These are phyloP conservation scores for Coptotermes formosanus DNA, from an alignment of 1,140 invertebrate genomes.

Conservation along the genomic window DNA sequence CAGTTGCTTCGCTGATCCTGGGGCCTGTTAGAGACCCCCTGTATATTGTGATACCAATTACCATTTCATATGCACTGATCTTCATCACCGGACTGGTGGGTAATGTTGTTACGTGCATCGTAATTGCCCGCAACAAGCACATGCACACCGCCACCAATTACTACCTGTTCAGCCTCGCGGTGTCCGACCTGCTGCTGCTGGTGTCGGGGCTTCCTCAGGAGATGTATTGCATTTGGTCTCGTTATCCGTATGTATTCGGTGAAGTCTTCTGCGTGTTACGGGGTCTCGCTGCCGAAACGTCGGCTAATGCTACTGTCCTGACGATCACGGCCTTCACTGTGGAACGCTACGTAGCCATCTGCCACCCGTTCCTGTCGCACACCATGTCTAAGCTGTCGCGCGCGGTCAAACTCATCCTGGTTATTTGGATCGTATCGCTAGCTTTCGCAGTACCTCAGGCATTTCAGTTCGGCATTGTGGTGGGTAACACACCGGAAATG, in stretches of 20 bases:
- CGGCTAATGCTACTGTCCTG: conserved; percentile 89
- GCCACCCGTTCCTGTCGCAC: conserved; percentile 85
- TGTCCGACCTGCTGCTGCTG: conserved; percentile 88
- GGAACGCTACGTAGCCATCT: conserved; percentile 85
- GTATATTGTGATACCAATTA: conserved; percentile 73
- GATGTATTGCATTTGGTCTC: conserved; percentile 82
- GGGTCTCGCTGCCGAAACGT: conserved; percentile 82
- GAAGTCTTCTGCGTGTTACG: conserved; percentile 81
- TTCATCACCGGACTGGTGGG: conserved; percentile 85
- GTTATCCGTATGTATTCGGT: conserved; percentile 84
- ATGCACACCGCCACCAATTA: conserved; percentile 93
- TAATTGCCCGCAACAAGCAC: conserved; percentile 87
- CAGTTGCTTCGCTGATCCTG: neutral
- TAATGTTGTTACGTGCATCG: conserved; percentile 89
- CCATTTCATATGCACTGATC: conserved; percentile 78
- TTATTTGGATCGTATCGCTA: conserved; percentile 69
- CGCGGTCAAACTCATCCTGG: conserved; percentile 66
- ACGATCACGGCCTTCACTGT: conserved; percentile 90
- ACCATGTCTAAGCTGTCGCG: conserved; percentile 77
- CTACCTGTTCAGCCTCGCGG: conserved; percentile 84
- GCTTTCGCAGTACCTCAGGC: conserved; percentile 75
- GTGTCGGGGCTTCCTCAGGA: conserved; percentile 79
- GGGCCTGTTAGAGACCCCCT: conserved; percentile 61
- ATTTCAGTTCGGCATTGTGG: conserved; percentile 69
- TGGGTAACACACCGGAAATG: conserved; percentile 35